Evolutionary conservation across 1,140 invertebrate species (phyloP), one percentile per base, ranked within the genome.

Genomic region (Eumeta japonica): DNA sequence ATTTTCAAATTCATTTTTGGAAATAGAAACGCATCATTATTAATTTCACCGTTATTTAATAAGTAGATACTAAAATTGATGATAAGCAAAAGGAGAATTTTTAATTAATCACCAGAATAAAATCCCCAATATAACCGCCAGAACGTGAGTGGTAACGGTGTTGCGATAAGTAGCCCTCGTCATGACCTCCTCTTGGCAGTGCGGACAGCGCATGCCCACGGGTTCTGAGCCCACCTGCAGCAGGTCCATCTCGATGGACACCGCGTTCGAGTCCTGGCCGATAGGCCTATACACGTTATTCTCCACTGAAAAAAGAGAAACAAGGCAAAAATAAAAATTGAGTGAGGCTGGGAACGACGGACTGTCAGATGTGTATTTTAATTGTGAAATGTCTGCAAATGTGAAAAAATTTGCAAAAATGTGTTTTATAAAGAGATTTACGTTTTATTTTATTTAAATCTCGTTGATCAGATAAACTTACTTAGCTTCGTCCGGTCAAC

Each of bases 161-260:
- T 59, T 71, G 32, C 37, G 62, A 34, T 71, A 74, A 2, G 45
- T 39, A 2, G 62, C 68, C 31, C 41, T 55, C 2, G 66, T 74
- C 70, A 74, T 74, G 18, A 74, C 45, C 31, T 74, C 70, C 37
- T 74, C 70, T 16, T 64, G 58, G 37, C 70, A 74, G 28, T 62
- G 46, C 1, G 63, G 59, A 36, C 70, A 74, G 2, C 62, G 52
- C 55, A 71, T 62, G 10, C 70, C 70, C 17, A 74, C 63, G 1
- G 70, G 66, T 36, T 74, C 70, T 1, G 66, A 71, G 0, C 70
- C 70, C 7, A 71, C 70, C 10, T 61, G 62, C 17, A 74, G 31
- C 2, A 74, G 35, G 18, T 74, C 70, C 62, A 74, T 62, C 39
- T 74, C 70, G 3, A 74, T 70, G 29, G 39, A 50, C 4, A 62